These are phyloP conservation scores for Calephelis perditalis DNA, from an alignment of 2,888 invertebrate genomes.

Conservation along the genomic window DNA sequence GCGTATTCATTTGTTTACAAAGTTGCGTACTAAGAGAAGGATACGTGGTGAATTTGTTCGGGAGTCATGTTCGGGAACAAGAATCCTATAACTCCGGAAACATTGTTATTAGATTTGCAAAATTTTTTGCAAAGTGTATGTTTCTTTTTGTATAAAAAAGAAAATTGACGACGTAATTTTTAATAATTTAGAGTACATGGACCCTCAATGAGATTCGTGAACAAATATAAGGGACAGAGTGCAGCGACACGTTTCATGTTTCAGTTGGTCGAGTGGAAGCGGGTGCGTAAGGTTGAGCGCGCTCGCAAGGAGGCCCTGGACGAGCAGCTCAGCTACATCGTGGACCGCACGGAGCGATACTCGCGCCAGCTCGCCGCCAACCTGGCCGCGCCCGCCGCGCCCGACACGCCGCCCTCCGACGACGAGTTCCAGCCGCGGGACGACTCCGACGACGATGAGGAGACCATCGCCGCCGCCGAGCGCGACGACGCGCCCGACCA, in stretches of 20 bases:
- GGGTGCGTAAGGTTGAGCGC: slow-evolving; percentile 94
- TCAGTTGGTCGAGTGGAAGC: slow-evolving; percentile 94
- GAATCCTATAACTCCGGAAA: too few relatives aligned
- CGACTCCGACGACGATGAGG: slow-evolving; percentile 92
- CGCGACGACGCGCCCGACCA: slow-evolving; percentile 77
- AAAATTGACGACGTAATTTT: too few relatives aligned
- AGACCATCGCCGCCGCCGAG: slow-evolving; percentile 93
- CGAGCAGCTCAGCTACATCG: slow-evolving; percentile 97
- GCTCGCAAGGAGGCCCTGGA: slow-evolving; percentile 96
- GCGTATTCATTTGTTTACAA: too few relatives aligned
- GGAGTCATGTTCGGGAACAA: too few relatives aligned
- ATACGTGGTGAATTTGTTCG: too few relatives aligned
- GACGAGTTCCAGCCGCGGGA: slow-evolving; percentile 90
- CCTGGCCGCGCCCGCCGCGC: slow-evolving; percentile 66
- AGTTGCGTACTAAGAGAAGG: too few relatives aligned
- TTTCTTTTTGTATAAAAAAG: too few relatives aligned
- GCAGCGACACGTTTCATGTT: background rate
- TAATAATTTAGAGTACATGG: too few relatives aligned
- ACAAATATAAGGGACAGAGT: too few relatives aligned
- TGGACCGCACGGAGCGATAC: slow-evolving; percentile 98
- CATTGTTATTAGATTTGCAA: too few relatives aligned
- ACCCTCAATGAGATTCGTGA: too few relatives aligned
- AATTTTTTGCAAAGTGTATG: too few relatives aligned
- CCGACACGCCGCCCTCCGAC: slow-evolving; percentile 48
- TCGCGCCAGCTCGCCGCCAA: slow-evolving; percentile 93